Evolutionary conservation across 2,797 vertebrate species (phyloP).

Genomic region (Staurois parvus): DNA sequence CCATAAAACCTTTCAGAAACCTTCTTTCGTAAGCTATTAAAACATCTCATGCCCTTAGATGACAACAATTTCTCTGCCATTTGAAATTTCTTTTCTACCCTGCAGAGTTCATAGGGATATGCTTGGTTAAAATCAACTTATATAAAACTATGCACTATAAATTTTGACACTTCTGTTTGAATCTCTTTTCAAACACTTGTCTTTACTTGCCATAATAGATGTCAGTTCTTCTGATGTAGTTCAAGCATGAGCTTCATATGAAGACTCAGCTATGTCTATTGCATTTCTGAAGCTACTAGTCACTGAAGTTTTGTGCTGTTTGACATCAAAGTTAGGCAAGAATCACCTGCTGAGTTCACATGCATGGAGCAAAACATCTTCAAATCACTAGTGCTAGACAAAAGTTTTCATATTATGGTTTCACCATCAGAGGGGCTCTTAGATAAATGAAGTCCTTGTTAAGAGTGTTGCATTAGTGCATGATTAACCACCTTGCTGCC

Average conservation of each 20-base stretch:
- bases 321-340: slow-evolving; percentile 92
- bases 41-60: slow-evolving; percentile 90
- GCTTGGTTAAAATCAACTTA: slow-evolving; percentile 98
- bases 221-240: slow-evolving; percentile 98
- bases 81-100: slow-evolving; percentile 93
- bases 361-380: slow-evolving; percentile 97
- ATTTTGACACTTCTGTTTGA: slow-evolving; percentile 98
- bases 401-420: slow-evolving; percentile 95
- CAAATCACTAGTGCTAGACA: slow-evolving; percentile 99
- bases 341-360: slow-evolving; percentile 97
- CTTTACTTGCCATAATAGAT: slow-evolving; percentile 99
- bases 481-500: slow-evolving; percentile 74
- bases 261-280: slow-evolving; percentile 93
- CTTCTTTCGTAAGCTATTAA: slow-evolving; percentile 86
- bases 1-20: slow-evolving; percentile 84
- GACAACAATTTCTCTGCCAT: slow-evolving; percentile 92
- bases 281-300: slow-evolving; percentile 95
- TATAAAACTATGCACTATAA: slow-evolving; percentile 95
- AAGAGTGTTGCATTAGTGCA: slow-evolving; percentile 76
- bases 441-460: slow-evolving; percentile 87
- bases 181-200: slow-evolving; percentile 97
- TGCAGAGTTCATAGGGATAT: slow-evolving; percentile 95
- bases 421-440: slow-evolving; percentile 85
- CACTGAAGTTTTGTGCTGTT: slow-evolving; percentile 97
- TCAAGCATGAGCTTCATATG: slow-evolving; percentile 88